Base-by-base conservation (phyloP, 2,113 vertebrate species). In the Chaenocephalus aceratus region DNA sequence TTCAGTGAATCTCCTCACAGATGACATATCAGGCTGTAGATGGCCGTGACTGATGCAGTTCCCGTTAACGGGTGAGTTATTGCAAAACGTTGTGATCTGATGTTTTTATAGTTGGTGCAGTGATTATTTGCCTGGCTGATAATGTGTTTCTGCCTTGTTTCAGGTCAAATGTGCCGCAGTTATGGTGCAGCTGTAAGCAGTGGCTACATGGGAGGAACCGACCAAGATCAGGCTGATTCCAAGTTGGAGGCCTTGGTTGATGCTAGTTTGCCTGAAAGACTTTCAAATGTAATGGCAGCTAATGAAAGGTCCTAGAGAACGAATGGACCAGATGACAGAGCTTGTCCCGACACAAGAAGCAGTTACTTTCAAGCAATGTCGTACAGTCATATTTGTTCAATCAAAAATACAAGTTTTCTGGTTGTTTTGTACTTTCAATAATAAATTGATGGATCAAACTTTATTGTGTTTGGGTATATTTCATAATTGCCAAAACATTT, bases 141-240 rank as follows among this genome's bases (percentile, higher is more conserved):
- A 1, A 6, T 3, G 1, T 1, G 0, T 10, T 15, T 1, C 12
- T 13, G 21, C 5, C 0, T 0, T 36, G 18, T 76, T 85, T 65
- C 72, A 89, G 89, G 75, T 74, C 48, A 59, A 54, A 11, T 0
- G 0, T 68, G 56, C 66, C 36, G 56, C 49, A 79, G 46, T 48
- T 14, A 13, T 26, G 48, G 68, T 5, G 30, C 59, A 62, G 62
- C 68, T 77, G 30, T 57, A 15, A 30, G 72, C 61, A 53, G 67
- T 23, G 53, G 57, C 68, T 53, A 36, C 70, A n/a, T 18, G 23
- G 46, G 48, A 62, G 61, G 45, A 64, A 18, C 30, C 14, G 4
- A 57, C 70, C 53, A 21, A 61, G 48, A 70, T 8, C 70, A 26
- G 58, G 53, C 34, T 8, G 23, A 44, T 26, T 58, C 2, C 12